phyloP scores from a whole-genome alignment of 2,797 vertebrate genomes.

The Podarcis lilfordi region DNA sequence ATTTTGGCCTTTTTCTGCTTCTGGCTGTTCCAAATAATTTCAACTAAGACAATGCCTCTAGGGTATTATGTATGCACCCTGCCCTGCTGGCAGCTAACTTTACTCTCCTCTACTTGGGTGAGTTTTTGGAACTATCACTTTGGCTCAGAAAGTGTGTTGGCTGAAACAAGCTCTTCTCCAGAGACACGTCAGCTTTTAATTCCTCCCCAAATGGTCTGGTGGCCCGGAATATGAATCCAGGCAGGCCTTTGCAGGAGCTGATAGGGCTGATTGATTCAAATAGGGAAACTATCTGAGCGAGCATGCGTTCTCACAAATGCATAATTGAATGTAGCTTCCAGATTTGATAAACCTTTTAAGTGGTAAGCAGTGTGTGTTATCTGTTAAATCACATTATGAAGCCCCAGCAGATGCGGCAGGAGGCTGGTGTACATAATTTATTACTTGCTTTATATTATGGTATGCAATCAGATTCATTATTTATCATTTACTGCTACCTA shows the following conservation, averaged over 20 bases:
- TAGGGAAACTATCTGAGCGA: conserved; percentile 33
- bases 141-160: accelerated
- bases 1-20: not conserved
- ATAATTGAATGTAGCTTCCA: conserved; percentile 63
- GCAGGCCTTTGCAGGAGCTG: not conserved
- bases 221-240: not conserved
- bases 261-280: not conserved
- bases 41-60: not conserved
- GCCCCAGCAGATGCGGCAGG: conserved; percentile 42
- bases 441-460: conserved; percentile 51
- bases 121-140: not conserved
- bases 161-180: conserved; percentile 3
- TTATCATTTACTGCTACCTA: conserved; percentile 54
- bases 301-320: not conserved
- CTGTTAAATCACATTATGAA: conserved; percentile 67
- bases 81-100: not conserved
- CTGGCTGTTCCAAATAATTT: not conserved
- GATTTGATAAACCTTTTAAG: conserved; percentile 65
- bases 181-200: not conserved
- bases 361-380: conserved; percentile 61
- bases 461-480: conserved; percentile 65
- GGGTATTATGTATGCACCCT: not conserved
- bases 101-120: not conserved
- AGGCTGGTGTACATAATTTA: conserved; percentile 59
- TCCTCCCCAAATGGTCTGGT: not conserved